phyloP scores from a whole-genome alignment of 30 jellyfish, hydroid and myxozoan genomes.

The Phacellophora camtschatica region DNA sequence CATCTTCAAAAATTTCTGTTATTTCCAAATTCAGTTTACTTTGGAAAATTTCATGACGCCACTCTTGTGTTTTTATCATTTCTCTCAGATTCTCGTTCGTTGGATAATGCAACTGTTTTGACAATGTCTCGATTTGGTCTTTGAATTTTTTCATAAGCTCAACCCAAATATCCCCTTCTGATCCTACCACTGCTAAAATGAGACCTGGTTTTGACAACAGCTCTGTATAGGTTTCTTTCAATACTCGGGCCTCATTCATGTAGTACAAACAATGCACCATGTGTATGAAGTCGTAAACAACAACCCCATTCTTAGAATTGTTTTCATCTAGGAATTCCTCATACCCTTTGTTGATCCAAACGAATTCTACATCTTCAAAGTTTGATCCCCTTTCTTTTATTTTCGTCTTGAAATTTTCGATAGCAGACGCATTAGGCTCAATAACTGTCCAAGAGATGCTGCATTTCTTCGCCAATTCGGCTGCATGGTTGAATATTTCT shows the following conservation, averaged over 20 bases:
- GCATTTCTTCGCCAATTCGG: neutral
- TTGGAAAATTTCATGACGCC: neutral
- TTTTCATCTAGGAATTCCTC: neutral
- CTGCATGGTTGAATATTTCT: neutral
- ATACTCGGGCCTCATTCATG: neutral
- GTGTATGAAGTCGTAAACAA: conserved; percentile 4
- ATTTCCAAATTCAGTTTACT: neutral
- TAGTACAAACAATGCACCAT: neutral
- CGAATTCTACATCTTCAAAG: neutral
- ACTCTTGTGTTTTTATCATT: neutral
- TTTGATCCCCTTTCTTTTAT: neutral
- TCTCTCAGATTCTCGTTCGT: neutral
- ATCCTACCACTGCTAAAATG: neutral
- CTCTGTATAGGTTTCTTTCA: neutral
- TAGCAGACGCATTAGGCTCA: conserved; percentile 3
- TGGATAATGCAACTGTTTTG: neutral
- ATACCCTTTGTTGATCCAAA: neutral
- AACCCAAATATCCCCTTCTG: neutral
- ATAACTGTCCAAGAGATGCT: neutral
- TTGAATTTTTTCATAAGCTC: neutral
- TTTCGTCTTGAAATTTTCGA: neutral
- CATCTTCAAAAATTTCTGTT: neutral
- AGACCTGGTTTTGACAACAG: neutral
- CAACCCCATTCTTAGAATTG: too few relatives aligned
- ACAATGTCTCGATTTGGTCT: neutral